Conservation (phyloP, 2,888 invertebrate genomes). For the Troides oblongomaculatus region DNA sequence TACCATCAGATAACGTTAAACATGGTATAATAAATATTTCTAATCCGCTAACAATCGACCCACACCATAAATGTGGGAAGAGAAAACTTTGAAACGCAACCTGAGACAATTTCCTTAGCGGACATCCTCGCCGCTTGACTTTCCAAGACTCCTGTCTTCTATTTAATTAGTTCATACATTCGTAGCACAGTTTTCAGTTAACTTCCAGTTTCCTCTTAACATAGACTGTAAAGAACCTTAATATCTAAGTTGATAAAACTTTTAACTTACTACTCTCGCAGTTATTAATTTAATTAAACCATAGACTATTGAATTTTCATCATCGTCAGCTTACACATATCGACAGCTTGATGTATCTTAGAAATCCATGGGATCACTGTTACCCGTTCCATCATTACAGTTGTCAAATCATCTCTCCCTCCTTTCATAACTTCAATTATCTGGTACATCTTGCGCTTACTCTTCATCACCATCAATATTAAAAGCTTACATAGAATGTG, state of each 20-base stretch:
- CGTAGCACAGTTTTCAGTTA: constrained; percentile 16
- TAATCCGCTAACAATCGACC: constrained; percentile 30
- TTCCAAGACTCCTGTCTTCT: constrained; percentile 28
- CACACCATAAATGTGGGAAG: constrained; percentile 32
- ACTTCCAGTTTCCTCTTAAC: constrained; percentile 2
- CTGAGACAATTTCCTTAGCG: constrained; percentile 46
- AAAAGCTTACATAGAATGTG: too few relatives aligned
- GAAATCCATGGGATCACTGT: too few relatives aligned
- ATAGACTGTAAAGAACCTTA: neutral
- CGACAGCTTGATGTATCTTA: too few relatives aligned
- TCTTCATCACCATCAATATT: too few relatives aligned
- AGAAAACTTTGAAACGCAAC: constrained; percentile 39
- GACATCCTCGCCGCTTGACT: constrained; percentile 33
- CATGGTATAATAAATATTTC: neutral
- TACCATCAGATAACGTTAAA: neutral
- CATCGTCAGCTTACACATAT: too few relatives aligned
- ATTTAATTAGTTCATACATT: constrained; percentile 24
- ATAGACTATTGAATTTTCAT: too few relatives aligned
- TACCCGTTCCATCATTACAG: too few relatives aligned
- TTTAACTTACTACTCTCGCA: neutral
- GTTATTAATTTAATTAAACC: neutral
- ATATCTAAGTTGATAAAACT: constrained; percentile 7
- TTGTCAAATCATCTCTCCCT: too few relatives aligned
- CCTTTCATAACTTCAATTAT: too few relatives aligned
- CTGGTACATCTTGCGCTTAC: too few relatives aligned